Conservation (phyloP, 92 coral and sea anemone species). For the Diadumene lineata region DNA sequence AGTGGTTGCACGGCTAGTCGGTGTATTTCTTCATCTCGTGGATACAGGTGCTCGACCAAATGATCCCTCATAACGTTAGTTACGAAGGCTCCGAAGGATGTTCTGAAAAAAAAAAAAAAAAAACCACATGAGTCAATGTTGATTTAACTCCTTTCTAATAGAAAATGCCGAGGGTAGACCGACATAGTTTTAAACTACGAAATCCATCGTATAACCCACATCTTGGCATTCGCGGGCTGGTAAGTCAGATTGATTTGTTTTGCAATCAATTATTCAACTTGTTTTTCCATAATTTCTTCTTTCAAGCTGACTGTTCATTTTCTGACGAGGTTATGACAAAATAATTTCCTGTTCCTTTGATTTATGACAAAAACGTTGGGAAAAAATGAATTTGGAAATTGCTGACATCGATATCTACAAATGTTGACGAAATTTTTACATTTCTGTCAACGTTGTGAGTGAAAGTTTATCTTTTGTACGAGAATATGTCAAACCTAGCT, state of each 20-base stretch:
- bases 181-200: constrained; percentile 44
- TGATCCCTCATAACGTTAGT: constrained; percentile 15
- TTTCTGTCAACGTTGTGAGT: neutral
- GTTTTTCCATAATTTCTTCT: neutral
- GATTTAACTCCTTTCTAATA: neutral
- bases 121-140: neutral
- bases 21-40: constrained; percentile 2
- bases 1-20: too few species aligned
- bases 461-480: neutral
- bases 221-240: constrained; percentile 46
- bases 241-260: too few species aligned
- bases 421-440: neutral
- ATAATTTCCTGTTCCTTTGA: too few species aligned
- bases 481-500: too few species aligned
- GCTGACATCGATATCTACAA: neutral
- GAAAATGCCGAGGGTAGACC: constrained; percentile 41
- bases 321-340: too few species aligned
- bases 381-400: neutral
- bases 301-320: neutral
- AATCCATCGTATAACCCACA: constrained; percentile 53
- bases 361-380: neutral
- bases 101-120: neutral
- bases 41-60: constrained; percentile 16
- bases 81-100: constrained; percentile 15
- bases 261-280: too few species aligned